Evolutionary conservation across 2,113 vertebrate genomes (phyloP).

Genomic region (Pterophyllum scalare): DNA sequence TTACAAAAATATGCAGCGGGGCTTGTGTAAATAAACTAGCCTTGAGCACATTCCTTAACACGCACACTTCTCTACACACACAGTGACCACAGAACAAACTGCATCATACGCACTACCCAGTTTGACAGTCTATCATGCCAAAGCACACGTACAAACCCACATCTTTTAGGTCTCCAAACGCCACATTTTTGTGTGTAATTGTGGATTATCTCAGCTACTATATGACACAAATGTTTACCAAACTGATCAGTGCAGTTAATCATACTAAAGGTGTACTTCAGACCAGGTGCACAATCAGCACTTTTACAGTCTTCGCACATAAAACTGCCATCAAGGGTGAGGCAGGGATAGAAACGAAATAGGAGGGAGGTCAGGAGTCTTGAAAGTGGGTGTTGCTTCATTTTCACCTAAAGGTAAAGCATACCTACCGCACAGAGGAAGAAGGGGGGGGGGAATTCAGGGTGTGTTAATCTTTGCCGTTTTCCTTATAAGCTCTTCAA

Average conservation of each 20-base stretch:
- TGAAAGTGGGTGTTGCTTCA: not conserved
- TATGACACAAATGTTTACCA: not conserved
- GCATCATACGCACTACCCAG: not conserved
- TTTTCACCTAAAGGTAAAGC: slow-evolving; percentile 22
- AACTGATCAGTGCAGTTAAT: not conserved
- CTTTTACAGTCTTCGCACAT: not conserved
- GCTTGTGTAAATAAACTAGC: slow-evolving; percentile 71
- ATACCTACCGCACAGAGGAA: slow-evolving; percentile 4
- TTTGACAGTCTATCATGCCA: not conserved
- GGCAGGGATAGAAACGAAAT: not conserved
- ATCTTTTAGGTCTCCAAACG: not conserved
- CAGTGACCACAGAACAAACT: slow-evolving; percentile 40
- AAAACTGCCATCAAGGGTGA: not conserved
- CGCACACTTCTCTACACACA: slow-evolving; percentile 6
- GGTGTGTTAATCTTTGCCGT: not conserved
- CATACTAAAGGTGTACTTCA: not conserved
- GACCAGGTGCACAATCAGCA: slow-evolving; percentile 2
- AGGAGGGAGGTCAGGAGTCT: not conserved
- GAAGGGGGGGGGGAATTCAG: not conserved
- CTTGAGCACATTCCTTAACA: slow-evolving; percentile 65
- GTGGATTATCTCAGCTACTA: not conserved
- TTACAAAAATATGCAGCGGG: slow-evolving; percentile 43
- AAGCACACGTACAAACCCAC: not conserved
- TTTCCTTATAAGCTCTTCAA: not conserved
- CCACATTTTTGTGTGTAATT: not conserved